These are phyloP conservation scores for Philypnodon macrostomus DNA, from an alignment of 2,797 vertebrate species.

Conservation along the genomic window DNA sequence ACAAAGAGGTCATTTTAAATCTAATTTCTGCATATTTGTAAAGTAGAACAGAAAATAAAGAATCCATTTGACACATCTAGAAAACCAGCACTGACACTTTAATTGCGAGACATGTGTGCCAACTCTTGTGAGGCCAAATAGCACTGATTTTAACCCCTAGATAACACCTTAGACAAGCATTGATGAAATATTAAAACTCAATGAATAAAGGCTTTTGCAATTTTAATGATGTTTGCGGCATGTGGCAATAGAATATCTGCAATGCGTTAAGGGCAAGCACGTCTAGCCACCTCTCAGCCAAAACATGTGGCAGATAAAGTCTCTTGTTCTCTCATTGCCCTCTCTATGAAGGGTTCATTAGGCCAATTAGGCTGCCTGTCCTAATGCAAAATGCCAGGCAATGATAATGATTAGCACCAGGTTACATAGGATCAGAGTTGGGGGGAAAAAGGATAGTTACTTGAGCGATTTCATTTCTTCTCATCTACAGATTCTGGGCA, in stretches of 20 bases:
- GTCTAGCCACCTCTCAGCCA: conserved; percentile 26
- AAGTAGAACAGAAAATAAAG: conserved; percentile 18
- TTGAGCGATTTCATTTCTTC: conserved; percentile 33
- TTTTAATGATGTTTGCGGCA: conserved; percentile 78
- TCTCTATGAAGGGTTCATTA: conserved; percentile 60
- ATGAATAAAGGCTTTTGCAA: conserved; percentile 62
- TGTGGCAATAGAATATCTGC: conserved; percentile 61
- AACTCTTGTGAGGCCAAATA: conserved; percentile 56
- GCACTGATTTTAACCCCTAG: conserved; percentile 58
- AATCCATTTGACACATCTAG: conserved; percentile 38
- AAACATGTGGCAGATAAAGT: conserved; percentile 32
- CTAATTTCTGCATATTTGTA: conserved; percentile 12
- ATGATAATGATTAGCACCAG: conserved; percentile 69
- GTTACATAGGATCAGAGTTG: conserved; percentile 55
- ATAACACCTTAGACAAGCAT: conserved; percentile 55
- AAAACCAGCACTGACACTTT: conserved; percentile 43
- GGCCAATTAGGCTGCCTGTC: conserved; percentile 69
- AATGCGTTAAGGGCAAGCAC: conserved; percentile 51
- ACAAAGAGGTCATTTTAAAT: neutral
- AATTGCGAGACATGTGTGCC: conserved; percentile 41
- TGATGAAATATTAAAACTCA: conserved; percentile 75
- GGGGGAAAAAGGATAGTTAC: conserved; percentile 39
- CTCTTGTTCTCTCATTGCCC: conserved; percentile 53
- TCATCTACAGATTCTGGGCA: conserved; percentile 42
- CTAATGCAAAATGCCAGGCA: conserved; percentile 68